Evolutionary conservation across 2,888 invertebrate species (phyloP).

Genomic region (Yponomeuta sedellus): DNA sequence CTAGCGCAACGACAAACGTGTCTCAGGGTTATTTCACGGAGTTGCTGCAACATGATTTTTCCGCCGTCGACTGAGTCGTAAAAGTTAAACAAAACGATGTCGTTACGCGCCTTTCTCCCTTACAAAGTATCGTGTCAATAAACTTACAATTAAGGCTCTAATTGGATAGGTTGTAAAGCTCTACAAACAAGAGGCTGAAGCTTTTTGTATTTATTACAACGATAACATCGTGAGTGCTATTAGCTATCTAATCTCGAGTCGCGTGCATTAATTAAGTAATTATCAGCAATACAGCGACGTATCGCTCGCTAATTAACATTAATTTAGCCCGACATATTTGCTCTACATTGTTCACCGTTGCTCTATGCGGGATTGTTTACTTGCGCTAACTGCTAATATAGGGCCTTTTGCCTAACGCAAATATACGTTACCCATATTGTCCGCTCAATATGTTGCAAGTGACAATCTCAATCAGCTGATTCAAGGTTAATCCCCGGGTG

Average conservation of each 20-base stretch:
- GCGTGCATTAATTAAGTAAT: conserved; percentile 10
- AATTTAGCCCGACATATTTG: conserved; percentile 5
- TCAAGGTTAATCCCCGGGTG: too few relatives aligned
- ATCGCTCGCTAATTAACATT: conserved; percentile 11
- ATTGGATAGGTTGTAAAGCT: conserved; percentile 11
- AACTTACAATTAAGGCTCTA: conserved; percentile 13
- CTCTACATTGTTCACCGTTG: conserved; percentile 5
- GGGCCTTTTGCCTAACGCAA: neutral
- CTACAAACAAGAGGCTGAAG: conserved; percentile 1
- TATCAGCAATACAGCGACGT: conserved; percentile 8
- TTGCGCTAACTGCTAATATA: neutral
- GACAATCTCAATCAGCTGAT: too few relatives aligned
- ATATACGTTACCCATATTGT: too few relatives aligned
- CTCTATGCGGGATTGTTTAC: conserved; percentile 4
- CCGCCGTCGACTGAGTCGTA: conserved; percentile 8
- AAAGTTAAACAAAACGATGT: conserved; percentile 10
- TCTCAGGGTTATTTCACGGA: conserved; percentile 5
- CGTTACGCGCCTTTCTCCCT: conserved; percentile 3
- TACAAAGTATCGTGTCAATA: conserved; percentile 10
- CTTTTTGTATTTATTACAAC: conserved; percentile 4
- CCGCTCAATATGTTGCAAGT: too few relatives aligned
- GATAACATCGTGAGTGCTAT: conserved; percentile 6
- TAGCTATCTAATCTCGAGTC: conserved; percentile 4
- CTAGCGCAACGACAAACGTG: neutral
- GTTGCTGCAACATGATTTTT: conserved; percentile 5